Percentiles rank a stretch among this genome's conserved stretches.
Evolutionary conservation across 2,113 vertebrate genomes (phyloP).

Genomic region (Abramis brama): DNA sequence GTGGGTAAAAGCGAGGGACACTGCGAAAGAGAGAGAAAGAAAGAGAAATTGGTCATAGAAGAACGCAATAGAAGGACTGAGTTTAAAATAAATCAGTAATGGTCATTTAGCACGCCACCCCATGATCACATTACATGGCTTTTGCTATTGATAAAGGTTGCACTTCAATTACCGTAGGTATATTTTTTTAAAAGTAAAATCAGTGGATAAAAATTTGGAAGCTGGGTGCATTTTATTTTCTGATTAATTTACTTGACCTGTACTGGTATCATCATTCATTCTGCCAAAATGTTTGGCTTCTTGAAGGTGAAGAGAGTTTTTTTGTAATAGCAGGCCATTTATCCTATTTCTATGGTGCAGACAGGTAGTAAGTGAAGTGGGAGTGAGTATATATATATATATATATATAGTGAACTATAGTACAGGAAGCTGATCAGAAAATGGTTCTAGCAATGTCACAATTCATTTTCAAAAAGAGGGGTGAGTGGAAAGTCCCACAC

Average conservation of each 20-base stretch:
- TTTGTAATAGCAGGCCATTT: neutral
- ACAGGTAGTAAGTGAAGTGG: neutral
- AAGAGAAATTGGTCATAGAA: neutral
- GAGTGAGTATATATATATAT: too few relatives aligned
- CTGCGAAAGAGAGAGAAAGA: constrained; percentile 61
- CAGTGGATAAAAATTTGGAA: neutral
- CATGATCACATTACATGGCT: neutral
- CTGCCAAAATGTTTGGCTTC: neutral
- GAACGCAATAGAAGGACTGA: neutral
- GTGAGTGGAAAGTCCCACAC: neutral
- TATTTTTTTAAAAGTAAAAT: neutral
- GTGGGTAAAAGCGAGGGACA: constrained; percentile 73
- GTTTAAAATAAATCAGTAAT: neutral
- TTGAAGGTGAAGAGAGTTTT: neutral
- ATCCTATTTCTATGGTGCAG: neutral
- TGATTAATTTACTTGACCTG: neutral
- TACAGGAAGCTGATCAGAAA: neutral
- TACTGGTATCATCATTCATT: neutral
- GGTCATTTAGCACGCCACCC: neutral
- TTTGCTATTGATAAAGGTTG: neutral
- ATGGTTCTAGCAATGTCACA: neutral
- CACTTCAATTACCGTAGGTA: neutral
- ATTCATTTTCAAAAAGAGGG: neutral
- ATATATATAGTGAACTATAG: neutral
- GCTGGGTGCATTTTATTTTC: neutral